Base-by-base conservation (phyloP, 2,113 vertebrate genomes). In the Dromaius novaehollandiae region DNA sequence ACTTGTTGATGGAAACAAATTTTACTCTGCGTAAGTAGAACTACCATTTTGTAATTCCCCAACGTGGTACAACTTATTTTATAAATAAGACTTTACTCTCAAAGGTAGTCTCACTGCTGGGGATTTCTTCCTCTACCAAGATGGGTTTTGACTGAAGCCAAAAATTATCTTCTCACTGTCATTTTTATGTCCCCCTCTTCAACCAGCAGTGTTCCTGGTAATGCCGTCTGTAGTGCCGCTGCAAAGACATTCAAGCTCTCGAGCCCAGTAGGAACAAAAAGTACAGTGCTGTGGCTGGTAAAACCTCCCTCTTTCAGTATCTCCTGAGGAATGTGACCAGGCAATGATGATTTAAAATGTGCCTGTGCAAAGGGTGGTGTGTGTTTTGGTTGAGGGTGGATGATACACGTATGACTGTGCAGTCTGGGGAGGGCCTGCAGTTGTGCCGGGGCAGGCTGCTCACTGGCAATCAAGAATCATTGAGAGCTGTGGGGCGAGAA, bases 1-100 rank as follows among this genome's bases (percentile, higher is more conserved):
- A 46, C 16, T 46, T 46, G 44, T 46, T 46, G 44, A 46, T 46
- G 19, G 46, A 94, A 92, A 95, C 82, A 94, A 95, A 92, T 90
- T 80, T 76, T 92, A 30, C 68, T 86, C 58, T 81, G 58, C 53
- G 77, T 90, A 90, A 93, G 83, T 56, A 93, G 68, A 60, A 63
- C 68, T 83, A 46, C 42, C 69, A 34, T 82, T 90, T 90, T 0
- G 0, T 80, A 88, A 65, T 93, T 95, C 85, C 15, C 50, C 58
- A 86, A 50, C 26, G 28, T 44, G 46, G 71, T 61, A 69, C 38
- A 82, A 90, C 89, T 95, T 93, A 91, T 89, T 91, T 48, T 85
- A 91, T 82, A 94, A 93, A 80, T 87, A 86, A 89, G 36, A 76
- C 70, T 90, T 90, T 50, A 89, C 86, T 95, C 89, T 91, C 85